Base-by-base conservation (phyloP, 1,140 invertebrate genomes). In the Lepidurus packardi region DNA sequence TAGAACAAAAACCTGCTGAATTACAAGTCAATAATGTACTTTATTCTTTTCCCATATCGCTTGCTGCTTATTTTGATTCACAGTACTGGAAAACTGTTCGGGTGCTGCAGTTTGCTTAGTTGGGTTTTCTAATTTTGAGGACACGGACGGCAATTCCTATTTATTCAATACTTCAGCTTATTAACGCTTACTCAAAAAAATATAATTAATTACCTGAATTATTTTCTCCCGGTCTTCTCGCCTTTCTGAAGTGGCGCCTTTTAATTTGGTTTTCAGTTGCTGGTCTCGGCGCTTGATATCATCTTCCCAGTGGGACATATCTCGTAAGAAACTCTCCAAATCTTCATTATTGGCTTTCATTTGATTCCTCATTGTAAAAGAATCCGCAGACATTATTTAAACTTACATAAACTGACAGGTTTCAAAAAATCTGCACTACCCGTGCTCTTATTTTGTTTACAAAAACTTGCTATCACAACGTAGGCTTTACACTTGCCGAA, bases 201-300 rank as follows among this genome's bases (percentile, higher is more conserved):
- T 16, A 75, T n/a, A 34, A 21, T n/a, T 13, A 74, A 21, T 79
- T 73, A 34, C 43, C 45, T 76, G 53, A 79, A 16, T 76, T 82
- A 79, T 43, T 81, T 81, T 24, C n/a, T 75, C 21, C 65, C 77
- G 43, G 73, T 16, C 16, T 73, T 73, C 73, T 78, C 42, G 78
- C 10, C 53, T 45, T 74, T 43, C 13, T 47, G 44, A 75, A 45
- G 41, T 74, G 16, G 73, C 7, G 43, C 10, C 80, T 73, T 77
- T 78, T 10, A 73, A 74, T 43, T 82, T 73, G 43, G 82, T 81
- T 6, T 79, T 78, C 41, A 90, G 81, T 75, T 90, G 87, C 78
- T 88, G 84, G 80, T 97, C 94, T 86, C 93, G 93, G 80, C 87
- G 87, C 86, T 93, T 94, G 85, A 95, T 94, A 81, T 94, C 90